Evolutionary conservation across 2,888 invertebrate genomes (phyloP), one percentile per base, ranked within the genome.

Genomic region (Calameuta pallipes): DNA sequence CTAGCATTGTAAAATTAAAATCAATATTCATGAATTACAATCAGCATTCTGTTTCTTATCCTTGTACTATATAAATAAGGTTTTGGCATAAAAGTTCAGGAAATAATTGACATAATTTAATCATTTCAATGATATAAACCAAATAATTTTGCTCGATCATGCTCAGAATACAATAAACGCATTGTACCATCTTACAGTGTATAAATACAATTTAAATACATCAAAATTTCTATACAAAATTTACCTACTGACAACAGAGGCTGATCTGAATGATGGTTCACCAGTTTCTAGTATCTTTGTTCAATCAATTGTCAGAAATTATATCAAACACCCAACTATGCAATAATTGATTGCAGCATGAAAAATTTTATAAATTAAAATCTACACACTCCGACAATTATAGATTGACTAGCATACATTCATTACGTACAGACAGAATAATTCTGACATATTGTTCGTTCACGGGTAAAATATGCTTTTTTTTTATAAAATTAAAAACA

Each of bases 61-160:
- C 41, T 56, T 56, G 9, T 23, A 6, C 6, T 56, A 2, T 4
- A 9, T 23, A 6, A 9, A 41, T 4, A 41, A 23, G 41, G 41
- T 56, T 23, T 9, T 1, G 6, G 23, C 6, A 56, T 23, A 56
- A 56, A 56, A 56, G 23, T 56, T 56, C 23, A 56, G 41, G 15
- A 9, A 56, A 69, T 76, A 78, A 73, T 77, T 75, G n/a, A 56
- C 31, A 33, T n/a, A 78, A 75, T 75, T n/a, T 30, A 73, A 75
- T 70, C 70, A 74, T 69, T 76, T 73, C 74, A 78, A 73, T 76
- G 69, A 81, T 80, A 77, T 74, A 80, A 77, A 81, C 78, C 73
- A 79, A 78, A 78, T 69, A 74, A 75, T 41, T 71, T 79, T 68
- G 9, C n/a, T 13, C 35, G 36, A 70, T 77, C 77, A 80, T 76